Evolutionary conservation across 2,797 vertebrate species (phyloP).

Genomic region (Moxostoma hubbsi): DNA sequence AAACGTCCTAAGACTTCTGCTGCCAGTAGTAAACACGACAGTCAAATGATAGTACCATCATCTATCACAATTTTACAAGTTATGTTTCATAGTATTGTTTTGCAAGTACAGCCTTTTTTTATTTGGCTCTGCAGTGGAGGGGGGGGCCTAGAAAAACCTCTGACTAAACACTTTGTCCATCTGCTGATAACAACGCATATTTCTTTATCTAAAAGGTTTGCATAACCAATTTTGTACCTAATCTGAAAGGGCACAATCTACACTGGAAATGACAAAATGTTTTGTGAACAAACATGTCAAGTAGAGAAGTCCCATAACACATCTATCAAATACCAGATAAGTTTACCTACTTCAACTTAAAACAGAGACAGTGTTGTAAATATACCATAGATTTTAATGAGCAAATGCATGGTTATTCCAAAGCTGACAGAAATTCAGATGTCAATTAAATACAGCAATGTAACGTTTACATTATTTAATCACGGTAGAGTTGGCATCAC

Average conservation of each 20-base stretch:
- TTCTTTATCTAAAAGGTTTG: background rate
- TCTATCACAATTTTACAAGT: too few species aligned
- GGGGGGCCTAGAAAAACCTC: too few species aligned
- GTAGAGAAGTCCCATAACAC: background rate
- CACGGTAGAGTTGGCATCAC: background rate
- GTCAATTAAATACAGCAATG: background rate
- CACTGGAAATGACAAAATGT: background rate
- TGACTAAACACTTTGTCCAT: background rate
- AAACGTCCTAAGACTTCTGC: background rate
- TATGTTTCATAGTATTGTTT: background rate
- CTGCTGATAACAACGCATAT: background rate
- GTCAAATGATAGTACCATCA: too few species aligned
- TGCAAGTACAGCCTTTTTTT: too few species aligned
- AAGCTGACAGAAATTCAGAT: background rate
- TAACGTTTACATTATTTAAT: background rate
- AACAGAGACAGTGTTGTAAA: background rate
- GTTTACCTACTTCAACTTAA: background rate
- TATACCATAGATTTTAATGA: conserved; percentile 39
- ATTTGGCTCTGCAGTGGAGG: too few species aligned
- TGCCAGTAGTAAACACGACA: background rate
- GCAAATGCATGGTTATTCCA: background rate
- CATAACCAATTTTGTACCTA: background rate
- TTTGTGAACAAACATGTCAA: background rate
- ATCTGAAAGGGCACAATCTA: background rate
- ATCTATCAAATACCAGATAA: background rate